A percentile compares a stretch with the other conserved stretches of the same genome.
Conservation (phyloP, 2,797 vertebrate species). For the Bradypodion pumilum region DNA sequence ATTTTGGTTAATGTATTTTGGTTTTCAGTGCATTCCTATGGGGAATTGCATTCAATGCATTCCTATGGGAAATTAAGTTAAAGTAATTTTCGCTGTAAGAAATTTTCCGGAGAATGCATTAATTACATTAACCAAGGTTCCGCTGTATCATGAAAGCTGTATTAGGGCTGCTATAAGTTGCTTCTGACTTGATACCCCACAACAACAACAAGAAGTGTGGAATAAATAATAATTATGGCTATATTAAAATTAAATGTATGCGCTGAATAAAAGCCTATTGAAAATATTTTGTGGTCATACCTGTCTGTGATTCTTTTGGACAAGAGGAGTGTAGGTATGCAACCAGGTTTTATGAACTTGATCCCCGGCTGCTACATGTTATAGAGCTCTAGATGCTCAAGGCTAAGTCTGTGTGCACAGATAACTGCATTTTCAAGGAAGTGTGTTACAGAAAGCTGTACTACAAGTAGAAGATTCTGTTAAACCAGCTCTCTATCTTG, state of each 20-base stretch:
- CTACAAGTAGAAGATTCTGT: not conserved
- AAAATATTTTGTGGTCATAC: not conserved
- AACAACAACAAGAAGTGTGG: too few relatives aligned
- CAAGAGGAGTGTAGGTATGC: too few relatives aligned
- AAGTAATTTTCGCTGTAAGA: too few relatives aligned
- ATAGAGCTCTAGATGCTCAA: not conserved
- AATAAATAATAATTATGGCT: not conserved
- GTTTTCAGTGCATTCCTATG: too few relatives aligned
- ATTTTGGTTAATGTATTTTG: too few relatives aligned
- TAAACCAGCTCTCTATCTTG: not conserved
- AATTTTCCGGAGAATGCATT: too few relatives aligned
- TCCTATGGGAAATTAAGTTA: too few relatives aligned
- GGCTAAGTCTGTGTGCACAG: not conserved
- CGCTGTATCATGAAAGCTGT: too few relatives aligned
- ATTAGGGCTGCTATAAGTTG: too few relatives aligned
- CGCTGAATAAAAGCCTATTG: not conserved
- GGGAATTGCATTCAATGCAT: too few relatives aligned
- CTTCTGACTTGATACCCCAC: too few relatives aligned
- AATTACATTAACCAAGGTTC: too few relatives aligned
- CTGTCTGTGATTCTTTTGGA: not conserved
- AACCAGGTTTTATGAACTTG: not conserved
- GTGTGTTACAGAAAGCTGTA: not conserved
- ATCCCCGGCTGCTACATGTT: not conserved
- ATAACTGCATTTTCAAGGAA: not conserved
- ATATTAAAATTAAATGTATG: not conserved